Evolutionary conservation across 2,113 vertebrate genomes (phyloP), one percentile per base, ranked within the genome.

Genomic region (Nothoprocta pentlandii): DNA sequence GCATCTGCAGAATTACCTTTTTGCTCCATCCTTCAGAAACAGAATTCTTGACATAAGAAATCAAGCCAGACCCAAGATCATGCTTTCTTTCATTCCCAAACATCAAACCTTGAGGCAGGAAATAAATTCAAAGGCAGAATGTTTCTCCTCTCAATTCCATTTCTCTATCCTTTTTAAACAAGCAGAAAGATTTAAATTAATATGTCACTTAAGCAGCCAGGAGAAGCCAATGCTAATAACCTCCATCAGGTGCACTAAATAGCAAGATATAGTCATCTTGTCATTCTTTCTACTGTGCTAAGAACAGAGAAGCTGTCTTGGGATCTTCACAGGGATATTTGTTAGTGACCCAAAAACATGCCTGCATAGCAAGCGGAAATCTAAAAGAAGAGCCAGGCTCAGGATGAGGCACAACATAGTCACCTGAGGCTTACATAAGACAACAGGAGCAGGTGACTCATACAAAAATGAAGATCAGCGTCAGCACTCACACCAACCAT

Each of bases 181-280:
- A 66, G 41, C 25, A 46, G 36, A 9, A n/a, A 88, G 51, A 85
- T 81, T 69, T 62, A 95, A 80, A 93, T 91, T 86, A 93, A 87
- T 36, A 41, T 63, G 82, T 92, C 94, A 83, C 17, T 92, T 86
- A 90, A 47, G 82, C 63, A 85, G 34, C 64, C 83, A 90, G 82
- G 12, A 80, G 69, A 28, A 95, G 66, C 30, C 84, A 74, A 22
- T 90, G 90, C 76, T 71, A 92, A 83, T 73, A 93, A 85, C 16
- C 34, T 64, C 46, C 85, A 32, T 63, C 63, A 89, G 68, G 30
- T 66, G 25, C 42, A 47, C 1, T 85, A 63, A 71, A 89, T 56
- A 59, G 16, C 39, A 78, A 74, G 41, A 87, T 49, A 12, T 22
- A 34, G 14, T 13, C 36, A 42, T 44, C 66, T 39, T 2, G 0